Percentiles rank a stretch among this genome's conserved stretches.
Conservation (phyloP, 2,113 vertebrate genomes). For the Thinocorus orbignyianus region DNA sequence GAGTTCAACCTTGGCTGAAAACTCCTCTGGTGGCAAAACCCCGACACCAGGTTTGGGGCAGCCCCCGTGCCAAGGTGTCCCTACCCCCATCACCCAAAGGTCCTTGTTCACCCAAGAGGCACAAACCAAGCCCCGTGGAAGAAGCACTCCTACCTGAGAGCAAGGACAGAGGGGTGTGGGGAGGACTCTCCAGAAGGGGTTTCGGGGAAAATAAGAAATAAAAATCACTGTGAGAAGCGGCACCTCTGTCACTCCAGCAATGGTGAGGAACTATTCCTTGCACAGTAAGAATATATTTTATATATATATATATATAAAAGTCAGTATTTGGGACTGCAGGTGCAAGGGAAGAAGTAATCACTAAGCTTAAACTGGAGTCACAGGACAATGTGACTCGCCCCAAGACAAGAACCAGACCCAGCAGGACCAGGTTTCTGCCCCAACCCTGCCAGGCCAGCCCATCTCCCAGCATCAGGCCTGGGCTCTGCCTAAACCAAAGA, state of each 20-base stretch:
- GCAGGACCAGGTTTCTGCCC: background rate
- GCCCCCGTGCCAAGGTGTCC: background rate
- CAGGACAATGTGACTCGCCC: background rate
- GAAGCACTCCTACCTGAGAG: background rate
- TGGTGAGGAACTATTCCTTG: background rate
- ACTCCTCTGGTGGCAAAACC: background rate
- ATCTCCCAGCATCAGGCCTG: background rate
- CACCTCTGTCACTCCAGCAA: fast-evolving
- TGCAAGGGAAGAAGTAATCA: background rate
- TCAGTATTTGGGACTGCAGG: background rate
- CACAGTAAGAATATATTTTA: fast-evolving
- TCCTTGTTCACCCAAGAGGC: fast-evolving
- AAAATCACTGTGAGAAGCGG: background rate
- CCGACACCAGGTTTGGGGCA: fast-evolving
- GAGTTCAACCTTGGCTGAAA: fast-evolving
- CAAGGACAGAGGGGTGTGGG: background rate
- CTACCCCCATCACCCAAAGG: background rate
- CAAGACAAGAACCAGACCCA: background rate
- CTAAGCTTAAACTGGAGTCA: background rate
- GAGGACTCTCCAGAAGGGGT: background rate
- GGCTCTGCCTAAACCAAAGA: background rate
- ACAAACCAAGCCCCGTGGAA: background rate
- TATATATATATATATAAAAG: background rate
- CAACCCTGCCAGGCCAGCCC: background rate
- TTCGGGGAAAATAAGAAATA: background rate